Evolutionary conservation across 2,888 invertebrate genomes (phyloP).

Genomic region (Drosophila prolongata): DNA sequence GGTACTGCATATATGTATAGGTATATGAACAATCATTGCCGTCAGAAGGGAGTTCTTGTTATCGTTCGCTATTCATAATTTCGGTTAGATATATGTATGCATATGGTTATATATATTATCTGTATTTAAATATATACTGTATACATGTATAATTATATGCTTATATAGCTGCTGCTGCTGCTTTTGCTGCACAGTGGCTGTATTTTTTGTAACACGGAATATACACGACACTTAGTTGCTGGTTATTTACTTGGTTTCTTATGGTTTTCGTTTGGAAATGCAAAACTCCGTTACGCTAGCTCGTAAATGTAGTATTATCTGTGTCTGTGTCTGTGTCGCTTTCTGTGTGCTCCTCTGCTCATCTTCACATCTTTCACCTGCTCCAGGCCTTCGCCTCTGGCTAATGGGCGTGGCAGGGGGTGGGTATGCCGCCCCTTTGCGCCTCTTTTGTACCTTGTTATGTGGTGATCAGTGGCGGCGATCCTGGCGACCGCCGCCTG

Average conservation of each 20-base stretch:
- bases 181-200: slow-evolving; percentile 29
- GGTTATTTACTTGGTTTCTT: slow-evolving; percentile 53
- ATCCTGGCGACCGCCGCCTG: slow-evolving; percentile 23
- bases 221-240: slow-evolving; percentile 77
- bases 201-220: slow-evolving; percentile 63
- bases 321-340: slow-evolving; percentile 28
- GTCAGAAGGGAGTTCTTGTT: slow-evolving; percentile 19
- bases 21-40: slow-evolving; percentile 35
- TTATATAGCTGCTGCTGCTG: slow-evolving; percentile 45
- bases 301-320: slow-evolving; percentile 41
- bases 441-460: slow-evolving; percentile 66
- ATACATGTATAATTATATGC: slow-evolving; percentile 44
- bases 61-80: slow-evolving; percentile 41
- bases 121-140: slow-evolving; percentile 46
- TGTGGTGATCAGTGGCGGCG: slow-evolving; percentile 61
- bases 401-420: slow-evolving; percentile 34
- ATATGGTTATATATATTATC: slow-evolving; percentile 50
- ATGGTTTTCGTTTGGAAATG: slow-evolving; percentile 55
- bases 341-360: slow-evolving; percentile 35
- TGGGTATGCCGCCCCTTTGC: slow-evolving; percentile 29
- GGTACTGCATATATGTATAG: slow-evolving; percentile 6
- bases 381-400: slow-evolving; percentile 50
- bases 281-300: slow-evolving; percentile 63
- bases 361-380: slow-evolving; percentile 59
- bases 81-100: slow-evolving; percentile 47